Conservation (phyloP, 1,140 invertebrate species). For the Scaptomyza montana region DNA sequence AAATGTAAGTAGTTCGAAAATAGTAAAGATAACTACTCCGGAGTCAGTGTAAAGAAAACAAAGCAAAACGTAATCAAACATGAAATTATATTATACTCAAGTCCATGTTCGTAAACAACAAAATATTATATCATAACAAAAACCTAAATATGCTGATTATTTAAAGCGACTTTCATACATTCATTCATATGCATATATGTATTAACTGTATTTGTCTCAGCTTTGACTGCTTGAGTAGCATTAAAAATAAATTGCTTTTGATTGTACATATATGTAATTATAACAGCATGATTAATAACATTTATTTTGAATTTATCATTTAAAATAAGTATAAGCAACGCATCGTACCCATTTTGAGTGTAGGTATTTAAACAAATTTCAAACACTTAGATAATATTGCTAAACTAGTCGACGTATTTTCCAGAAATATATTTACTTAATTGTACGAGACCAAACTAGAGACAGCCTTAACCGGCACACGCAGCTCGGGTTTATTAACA, state of each 20-base stretch:
- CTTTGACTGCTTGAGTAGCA: not conserved
- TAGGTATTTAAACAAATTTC: slow-evolving; percentile 5
- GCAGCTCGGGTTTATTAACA: slow-evolving; percentile 8
- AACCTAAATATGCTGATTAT: not conserved
- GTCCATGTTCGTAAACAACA: no score
- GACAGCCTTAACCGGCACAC: slow-evolving; percentile 28
- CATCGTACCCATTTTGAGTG: not conserved
- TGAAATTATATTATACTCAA: not conserved
- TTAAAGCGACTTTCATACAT: not conserved
- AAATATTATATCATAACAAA: not conserved
- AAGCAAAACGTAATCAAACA: not conserved
- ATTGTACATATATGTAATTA: no score
- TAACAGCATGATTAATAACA: not conserved
- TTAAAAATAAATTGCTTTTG: not conserved
- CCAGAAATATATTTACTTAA: slow-evolving; percentile 59
- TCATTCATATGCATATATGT: not conserved
- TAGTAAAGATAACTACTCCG: not conserved
- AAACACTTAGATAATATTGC: not conserved
- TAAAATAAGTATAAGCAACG: not conserved
- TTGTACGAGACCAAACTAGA: slow-evolving; percentile 47
- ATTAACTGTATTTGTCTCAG: not conserved
- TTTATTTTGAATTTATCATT: not conserved
- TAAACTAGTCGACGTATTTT: slow-evolving; percentile 48
- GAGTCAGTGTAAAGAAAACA: not conserved
- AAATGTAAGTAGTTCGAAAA: not conserved